These are phyloP conservation scores for Pandion haliaetus DNA, from an alignment of 2,113 vertebrate genomes.

Conservation along the genomic window DNA sequence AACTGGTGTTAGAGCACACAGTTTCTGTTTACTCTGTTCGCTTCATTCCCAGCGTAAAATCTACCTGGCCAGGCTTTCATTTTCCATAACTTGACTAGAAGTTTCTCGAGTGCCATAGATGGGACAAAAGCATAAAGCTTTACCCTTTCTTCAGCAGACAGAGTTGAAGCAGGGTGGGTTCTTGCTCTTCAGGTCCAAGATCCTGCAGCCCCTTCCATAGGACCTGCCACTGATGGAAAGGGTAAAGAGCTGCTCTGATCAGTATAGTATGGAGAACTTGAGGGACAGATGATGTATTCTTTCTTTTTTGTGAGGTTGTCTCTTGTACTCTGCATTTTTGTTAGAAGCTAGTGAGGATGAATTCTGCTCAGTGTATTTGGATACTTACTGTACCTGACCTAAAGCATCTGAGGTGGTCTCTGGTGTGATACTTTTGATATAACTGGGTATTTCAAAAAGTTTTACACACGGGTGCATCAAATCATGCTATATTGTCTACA, in stretches of 20 bases:
- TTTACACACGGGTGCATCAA: background rate
- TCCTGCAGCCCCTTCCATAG: background rate
- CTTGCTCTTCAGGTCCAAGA: background rate
- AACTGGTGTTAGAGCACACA: rapidly evolving
- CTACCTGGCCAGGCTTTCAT: background rate
- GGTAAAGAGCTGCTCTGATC: background rate
- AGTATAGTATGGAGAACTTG: rapidly evolving
- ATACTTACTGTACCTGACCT: background rate
- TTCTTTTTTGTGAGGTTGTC: background rate
- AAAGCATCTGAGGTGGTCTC: background rate
- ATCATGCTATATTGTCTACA: background rate
- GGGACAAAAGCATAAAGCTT: background rate
- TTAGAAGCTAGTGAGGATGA: background rate
- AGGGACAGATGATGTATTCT: background rate
- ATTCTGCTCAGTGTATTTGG: background rate
- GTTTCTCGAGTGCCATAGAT: background rate
- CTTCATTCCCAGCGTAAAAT: background rate
- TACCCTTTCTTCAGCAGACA: background rate
- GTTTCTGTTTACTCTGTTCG: background rate
- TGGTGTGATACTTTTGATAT: background rate
- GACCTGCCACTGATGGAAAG: background rate
- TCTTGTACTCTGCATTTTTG: background rate
- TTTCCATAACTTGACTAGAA: background rate
- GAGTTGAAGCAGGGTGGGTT: background rate
- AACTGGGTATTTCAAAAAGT: background rate